Percentiles rank a stretch among this genome's conserved stretches.
phyloP scores from a whole-genome alignment of 1,140 invertebrate genomes.

The Chironomus striatipennis region DNA sequence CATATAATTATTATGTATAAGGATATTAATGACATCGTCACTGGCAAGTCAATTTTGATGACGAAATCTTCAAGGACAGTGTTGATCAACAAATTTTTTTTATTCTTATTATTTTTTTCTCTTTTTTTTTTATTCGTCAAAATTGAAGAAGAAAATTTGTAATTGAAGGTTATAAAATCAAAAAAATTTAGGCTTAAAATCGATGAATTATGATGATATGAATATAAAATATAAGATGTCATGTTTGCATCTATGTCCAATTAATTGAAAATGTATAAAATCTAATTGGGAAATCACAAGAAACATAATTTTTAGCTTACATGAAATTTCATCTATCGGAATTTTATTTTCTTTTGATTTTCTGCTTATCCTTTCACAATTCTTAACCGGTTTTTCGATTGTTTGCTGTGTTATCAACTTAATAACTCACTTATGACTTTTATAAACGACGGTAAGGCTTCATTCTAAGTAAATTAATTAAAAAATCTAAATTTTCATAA shows the following conservation, averaged over 20 bases:
- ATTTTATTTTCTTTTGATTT: not conserved
- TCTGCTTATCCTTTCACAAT: not conserved
- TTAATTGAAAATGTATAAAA: not conserved
- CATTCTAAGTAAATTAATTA: constrained; percentile 2
- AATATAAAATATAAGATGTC: not conserved
- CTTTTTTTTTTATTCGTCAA: not conserved
- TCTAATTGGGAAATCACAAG: not conserved
- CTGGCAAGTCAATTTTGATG: too few species aligned
- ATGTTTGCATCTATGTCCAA: not conserved
- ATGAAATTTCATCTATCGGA: constrained; percentile 13
- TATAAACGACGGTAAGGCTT: not conserved
- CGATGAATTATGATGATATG: too few species aligned
- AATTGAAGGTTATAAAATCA: not conserved
- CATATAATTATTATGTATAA: too few species aligned
- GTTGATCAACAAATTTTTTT: constrained; percentile 21
- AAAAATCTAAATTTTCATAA: not conserved
- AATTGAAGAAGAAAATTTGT: not conserved
- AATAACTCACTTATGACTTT: not conserved
- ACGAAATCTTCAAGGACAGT: not conserved
- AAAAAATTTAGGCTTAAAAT: too few species aligned
- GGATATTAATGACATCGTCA: too few species aligned
- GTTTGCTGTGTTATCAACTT: not conserved
- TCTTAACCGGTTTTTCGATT: not conserved
- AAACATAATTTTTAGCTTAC: not conserved
- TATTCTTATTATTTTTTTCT: not conserved